Evolutionary conservation across 2,113 vertebrate genomes (phyloP).

Genomic region (Phaethornis superciliosus): DNA sequence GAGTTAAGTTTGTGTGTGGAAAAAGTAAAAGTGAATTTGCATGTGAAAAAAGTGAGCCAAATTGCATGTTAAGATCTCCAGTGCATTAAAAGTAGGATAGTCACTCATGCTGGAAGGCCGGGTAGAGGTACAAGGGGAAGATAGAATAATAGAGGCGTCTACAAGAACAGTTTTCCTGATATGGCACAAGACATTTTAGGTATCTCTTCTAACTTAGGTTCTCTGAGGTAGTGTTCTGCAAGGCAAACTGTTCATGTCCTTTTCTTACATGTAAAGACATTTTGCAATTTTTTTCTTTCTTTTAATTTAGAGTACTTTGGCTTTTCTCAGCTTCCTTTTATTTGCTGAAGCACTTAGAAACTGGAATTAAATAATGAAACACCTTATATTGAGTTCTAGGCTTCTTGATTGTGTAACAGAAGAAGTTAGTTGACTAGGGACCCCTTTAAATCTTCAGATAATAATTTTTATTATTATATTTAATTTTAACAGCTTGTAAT

Average conservation of each 20-base stretch:
- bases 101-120: not conserved
- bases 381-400: not conserved
- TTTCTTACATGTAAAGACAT: not conserved
- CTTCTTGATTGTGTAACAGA: not conserved
- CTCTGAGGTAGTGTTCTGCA: not conserved
- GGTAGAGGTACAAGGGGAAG: not conserved
- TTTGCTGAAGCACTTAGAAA: not conserved
- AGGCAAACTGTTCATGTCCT: not conserved
- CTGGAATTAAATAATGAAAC: not conserved
- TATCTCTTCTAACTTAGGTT: not conserved
- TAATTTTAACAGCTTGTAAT: not conserved
- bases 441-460: not conserved
- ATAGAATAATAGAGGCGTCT: not conserved
- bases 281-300: not conserved
- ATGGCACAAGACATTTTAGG: not conserved
- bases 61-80: not conserved
- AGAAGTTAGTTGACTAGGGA: not conserved
- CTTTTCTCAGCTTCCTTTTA: not conserved
- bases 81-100: not conserved
- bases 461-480: not conserved
- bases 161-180: not conserved
- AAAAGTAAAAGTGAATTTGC: not conserved
- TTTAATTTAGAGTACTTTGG: not conserved
- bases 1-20: not conserved
- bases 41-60: not conserved